A percentile compares a stretch with the other conserved stretches of the same genome.
Evolutionary conservation across 1,140 invertebrate species (phyloP).

Genomic region (Drosophila oshimai): DNA sequence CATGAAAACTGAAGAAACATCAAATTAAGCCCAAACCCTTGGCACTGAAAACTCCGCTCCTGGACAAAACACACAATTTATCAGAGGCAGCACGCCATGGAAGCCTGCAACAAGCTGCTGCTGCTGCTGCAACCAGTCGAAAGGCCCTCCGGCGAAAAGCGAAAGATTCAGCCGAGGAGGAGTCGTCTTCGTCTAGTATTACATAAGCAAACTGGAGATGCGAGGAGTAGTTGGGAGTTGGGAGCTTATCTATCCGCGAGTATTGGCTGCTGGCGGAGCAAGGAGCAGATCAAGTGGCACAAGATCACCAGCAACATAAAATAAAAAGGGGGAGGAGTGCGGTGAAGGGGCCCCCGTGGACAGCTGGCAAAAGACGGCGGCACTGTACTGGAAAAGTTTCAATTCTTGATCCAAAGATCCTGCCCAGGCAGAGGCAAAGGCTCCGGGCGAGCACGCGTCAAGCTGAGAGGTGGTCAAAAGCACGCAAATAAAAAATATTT

Average conservation of each 20-base stretch:
- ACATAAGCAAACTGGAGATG: constrained; percentile 70
- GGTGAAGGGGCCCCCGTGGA: constrained; percentile 25
- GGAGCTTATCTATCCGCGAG: constrained; percentile 35
- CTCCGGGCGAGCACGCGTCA: constrained; percentile 57
- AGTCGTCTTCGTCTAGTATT: constrained; percentile 60
- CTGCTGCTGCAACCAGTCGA: constrained; percentile 23
- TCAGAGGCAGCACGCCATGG: constrained; percentile 57
- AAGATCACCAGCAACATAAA: constrained; percentile 49
- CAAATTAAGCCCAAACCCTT: background rate
- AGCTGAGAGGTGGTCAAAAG: constrained; percentile 31
- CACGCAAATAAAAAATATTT: background rate
- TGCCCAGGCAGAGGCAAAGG: constrained; percentile 21
- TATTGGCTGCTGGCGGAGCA: constrained; percentile 38
- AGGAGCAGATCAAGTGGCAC: constrained; percentile 66
- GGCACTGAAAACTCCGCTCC: constrained; percentile 23
- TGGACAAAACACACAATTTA: constrained; percentile 64
- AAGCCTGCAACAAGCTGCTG: constrained; percentile 9
- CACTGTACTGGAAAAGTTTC: constrained; percentile 59
- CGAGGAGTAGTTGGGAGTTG: constrained; percentile 24
- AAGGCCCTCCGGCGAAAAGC: constrained; percentile 31
- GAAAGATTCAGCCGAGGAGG: constrained; percentile 34
- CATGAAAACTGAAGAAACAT: too few relatives aligned
- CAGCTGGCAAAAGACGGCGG: constrained; percentile 75
- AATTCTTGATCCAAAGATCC: constrained; percentile 6
- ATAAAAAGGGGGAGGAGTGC: constrained; percentile 21